A percentile compares a stretch with the other conserved stretches of the same genome.
phyloP scores from a whole-genome alignment of 2,888 invertebrate genomes.

The Archaeoteleia sp. region DNA sequence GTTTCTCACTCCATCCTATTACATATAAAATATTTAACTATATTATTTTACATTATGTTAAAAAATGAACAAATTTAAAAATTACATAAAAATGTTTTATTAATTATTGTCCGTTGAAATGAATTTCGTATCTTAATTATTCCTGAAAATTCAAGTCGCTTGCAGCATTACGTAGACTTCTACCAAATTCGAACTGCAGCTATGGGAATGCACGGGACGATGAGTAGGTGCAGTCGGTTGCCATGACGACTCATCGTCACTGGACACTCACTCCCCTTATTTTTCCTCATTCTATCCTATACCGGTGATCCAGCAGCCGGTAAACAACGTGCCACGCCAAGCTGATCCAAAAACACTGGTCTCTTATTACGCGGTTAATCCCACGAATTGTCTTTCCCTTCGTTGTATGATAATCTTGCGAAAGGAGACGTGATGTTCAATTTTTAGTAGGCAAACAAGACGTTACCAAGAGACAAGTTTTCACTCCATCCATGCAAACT shows the following conservation, averaged over 20 bases:
- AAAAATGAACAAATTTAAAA: neutral
- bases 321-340: conserved; percentile 68
- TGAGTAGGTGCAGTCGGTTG: conserved; percentile 72
- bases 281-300: conserved; percentile 62
- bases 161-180: conserved; percentile 48
- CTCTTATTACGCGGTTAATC: conserved; percentile 71
- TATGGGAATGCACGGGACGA: conserved; percentile 67
- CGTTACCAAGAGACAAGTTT: neutral
- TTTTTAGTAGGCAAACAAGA: conserved; percentile 11
- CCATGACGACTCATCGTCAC: conserved; percentile 73
- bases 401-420: conserved; percentile 50
- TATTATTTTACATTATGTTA: too few species aligned
- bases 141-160: conserved; percentile 49
- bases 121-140: conserved; percentile 37
- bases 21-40: too few species aligned
- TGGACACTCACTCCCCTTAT: conserved; percentile 65
- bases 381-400: conserved; percentile 68
- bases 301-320: conserved; percentile 71
- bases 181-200: conserved; percentile 70
- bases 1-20: too few species aligned
- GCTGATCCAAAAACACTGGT: conserved; percentile 70
- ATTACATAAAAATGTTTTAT: neutral
- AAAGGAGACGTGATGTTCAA: conserved; percentile 43
- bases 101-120: conserved; percentile 10
- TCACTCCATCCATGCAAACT: too few species aligned